Conservation (phyloP, 2,113 vertebrate genomes). For the Pomatorhinus ruficollis region DNA sequence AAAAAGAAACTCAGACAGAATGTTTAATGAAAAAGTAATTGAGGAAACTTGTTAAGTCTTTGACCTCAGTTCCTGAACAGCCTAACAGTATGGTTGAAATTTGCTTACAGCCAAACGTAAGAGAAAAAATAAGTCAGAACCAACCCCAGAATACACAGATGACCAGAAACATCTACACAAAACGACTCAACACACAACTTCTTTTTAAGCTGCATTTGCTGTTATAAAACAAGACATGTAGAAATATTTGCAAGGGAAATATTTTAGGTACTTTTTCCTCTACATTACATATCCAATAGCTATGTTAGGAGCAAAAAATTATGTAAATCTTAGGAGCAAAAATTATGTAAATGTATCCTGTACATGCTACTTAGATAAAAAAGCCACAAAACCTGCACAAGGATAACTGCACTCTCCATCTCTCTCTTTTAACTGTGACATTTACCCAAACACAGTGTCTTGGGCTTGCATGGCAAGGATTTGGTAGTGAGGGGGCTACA, state of each 20-base stretch:
- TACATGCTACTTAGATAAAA: neutral
- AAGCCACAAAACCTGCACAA: neutral
- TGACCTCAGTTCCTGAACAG: neutral
- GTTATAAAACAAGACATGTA: neutral
- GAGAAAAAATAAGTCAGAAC: neutral
- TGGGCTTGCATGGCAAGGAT: neutral
- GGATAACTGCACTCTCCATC: neutral
- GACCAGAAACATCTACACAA: neutral
- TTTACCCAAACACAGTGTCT: neutral
- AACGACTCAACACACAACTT: neutral
- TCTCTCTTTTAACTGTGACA: neutral
- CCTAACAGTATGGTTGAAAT: neutral
- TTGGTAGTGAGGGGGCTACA: neutral
- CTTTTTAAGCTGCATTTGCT: neutral
- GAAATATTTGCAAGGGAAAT: neutral
- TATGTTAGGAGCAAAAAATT: neutral
- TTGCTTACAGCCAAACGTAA: neutral
- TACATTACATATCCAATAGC: neutral
- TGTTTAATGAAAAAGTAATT: neutral
- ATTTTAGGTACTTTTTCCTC: neutral
- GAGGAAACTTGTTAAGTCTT: neutral
- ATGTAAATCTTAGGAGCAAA: neutral
- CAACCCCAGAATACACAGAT: neutral
- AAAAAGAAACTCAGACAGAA: neutral
- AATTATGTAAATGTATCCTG: neutral